Evolutionary conservation across 23 tunicate genomes (phyloP), one percentile per base, ranked within the genome.

Genomic region (Trididemnum nubilum): DNA sequence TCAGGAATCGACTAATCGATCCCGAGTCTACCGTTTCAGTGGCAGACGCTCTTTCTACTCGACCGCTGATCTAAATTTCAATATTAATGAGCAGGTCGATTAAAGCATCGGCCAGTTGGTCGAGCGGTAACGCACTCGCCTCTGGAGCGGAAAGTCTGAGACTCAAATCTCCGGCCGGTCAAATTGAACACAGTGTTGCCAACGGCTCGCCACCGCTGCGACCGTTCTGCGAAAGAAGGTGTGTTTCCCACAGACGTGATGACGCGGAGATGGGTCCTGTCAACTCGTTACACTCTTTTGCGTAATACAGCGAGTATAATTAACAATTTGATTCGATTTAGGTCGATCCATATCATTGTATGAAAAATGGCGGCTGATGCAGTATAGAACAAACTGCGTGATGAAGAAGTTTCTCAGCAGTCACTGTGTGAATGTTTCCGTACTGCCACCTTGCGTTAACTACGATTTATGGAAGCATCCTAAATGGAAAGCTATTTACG

Each of bases 351-450:
- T 96, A 31, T 91, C 99, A 24, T 76, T 96, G 83, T 96, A 96
- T 65, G 99, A 96, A 52, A 96, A 96, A 51, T 96, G 99, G 99
- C 85, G 99, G 18, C 82, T 87, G 38, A 96, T 96, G 99, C 99
- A 96, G 50, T 96, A 91, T 51, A 85, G 91, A 34, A 87, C 86
- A 24, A 96, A 96, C 64, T 96, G 99, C 60, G 90, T 96, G 36
- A 96, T 96, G 99, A 96, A 96, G 63, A 83, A 80, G 51, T 96
- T 96, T 89, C 67, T 96, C 57, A 94, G 90, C 18, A 38, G 38
- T 18, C 89, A 93, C 64, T 69, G 67, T 63, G 89, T 88, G 2
- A 96, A 96, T 49, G 89, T 91, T n/a, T 96, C 99, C 40, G 99
- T 96, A 21, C 81, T 96, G 29, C 99, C 99, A 25, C 99, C 99